Percentiles rank a stretch among this genome's conserved stretches.
phyloP scores from a whole-genome alignment of 2,797 vertebrate genomes.

The Craterocephalus amniculus region DNA sequence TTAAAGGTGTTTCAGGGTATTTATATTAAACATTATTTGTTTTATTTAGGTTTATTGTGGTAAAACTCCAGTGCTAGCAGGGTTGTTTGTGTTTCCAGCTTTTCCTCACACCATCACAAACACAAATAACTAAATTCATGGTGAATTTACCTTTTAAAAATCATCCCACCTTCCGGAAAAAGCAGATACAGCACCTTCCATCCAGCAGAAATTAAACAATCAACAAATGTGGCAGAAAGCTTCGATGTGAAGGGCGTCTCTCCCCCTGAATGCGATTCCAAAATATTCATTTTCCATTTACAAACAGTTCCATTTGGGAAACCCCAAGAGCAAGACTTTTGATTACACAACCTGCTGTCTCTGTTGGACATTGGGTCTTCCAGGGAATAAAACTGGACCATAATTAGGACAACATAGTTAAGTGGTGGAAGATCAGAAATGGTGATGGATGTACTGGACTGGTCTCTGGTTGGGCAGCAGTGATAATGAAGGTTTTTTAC shows the following conservation, averaged over 20 bases:
- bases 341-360: slow-evolving; percentile 76
- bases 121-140: neutral
- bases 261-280: slow-evolving; percentile 61
- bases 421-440: slow-evolving; percentile 41
- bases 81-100: slow-evolving; percentile 18
- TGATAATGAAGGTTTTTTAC: slow-evolving; percentile 69
- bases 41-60: neutral
- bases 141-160: neutral
- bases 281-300: slow-evolving; percentile 67
- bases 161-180: slow-evolving; percentile 32
- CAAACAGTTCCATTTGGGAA: slow-evolving; percentile 64
- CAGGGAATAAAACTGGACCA: slow-evolving; percentile 69
- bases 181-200: slow-evolving; percentile 14
- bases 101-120: too few species aligned
- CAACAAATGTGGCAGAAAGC: slow-evolving; percentile 44
- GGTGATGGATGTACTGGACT: slow-evolving; percentile 38
- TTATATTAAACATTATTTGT: too few species aligned
- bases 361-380: slow-evolving; percentile 70
- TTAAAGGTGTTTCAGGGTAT: too few species aligned
- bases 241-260: slow-evolving; percentile 63
- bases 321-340: slow-evolving; percentile 69
- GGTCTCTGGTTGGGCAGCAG: slow-evolving; percentile 48
- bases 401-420: slow-evolving; percentile 73
- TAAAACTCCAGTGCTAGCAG: neutral
- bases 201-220: slow-evolving; percentile 28